Evolutionary conservation across 2,113 vertebrate species (phyloP).

Genomic region (Sturnira hondurensis): DNA sequence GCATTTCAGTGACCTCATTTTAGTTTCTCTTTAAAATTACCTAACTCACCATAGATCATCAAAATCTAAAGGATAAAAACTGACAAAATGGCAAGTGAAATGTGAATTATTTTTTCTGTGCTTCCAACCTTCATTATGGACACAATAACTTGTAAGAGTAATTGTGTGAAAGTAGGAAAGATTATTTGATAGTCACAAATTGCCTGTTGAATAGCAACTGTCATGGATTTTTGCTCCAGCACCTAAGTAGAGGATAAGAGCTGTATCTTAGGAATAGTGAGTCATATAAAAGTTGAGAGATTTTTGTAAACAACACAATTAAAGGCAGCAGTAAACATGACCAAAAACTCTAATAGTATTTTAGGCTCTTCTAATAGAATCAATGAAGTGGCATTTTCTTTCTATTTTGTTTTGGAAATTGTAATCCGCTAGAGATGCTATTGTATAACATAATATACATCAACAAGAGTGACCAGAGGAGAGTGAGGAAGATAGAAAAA

Average conservation of each 20-base stretch:
- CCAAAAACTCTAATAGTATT: neutral
- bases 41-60: neutral
- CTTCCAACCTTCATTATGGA: neutral
- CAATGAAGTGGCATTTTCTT: neutral
- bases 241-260: neutral
- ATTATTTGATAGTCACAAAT: constrained; percentile 6
- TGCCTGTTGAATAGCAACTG: neutral
- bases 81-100: neutral
- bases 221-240: neutral
- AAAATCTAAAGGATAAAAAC: neutral
- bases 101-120: neutral
- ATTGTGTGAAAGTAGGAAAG: neutral
- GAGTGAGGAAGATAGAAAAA: neutral
- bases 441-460: neutral
- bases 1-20: constrained; percentile 13
- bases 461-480: neutral
- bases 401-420: neutral
- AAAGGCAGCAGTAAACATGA: neutral
- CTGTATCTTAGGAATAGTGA: neutral
- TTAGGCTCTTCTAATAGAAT: neutral
- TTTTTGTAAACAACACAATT: neutral
- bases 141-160: neutral
- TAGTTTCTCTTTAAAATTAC: neutral
- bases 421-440: neutral
- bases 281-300: neutral